Percentiles rank a stretch among this genome's conserved stretches.
phyloP scores from a whole-genome alignment of 2,113 vertebrate species.

The Rousettus leschenaultii region DNA sequence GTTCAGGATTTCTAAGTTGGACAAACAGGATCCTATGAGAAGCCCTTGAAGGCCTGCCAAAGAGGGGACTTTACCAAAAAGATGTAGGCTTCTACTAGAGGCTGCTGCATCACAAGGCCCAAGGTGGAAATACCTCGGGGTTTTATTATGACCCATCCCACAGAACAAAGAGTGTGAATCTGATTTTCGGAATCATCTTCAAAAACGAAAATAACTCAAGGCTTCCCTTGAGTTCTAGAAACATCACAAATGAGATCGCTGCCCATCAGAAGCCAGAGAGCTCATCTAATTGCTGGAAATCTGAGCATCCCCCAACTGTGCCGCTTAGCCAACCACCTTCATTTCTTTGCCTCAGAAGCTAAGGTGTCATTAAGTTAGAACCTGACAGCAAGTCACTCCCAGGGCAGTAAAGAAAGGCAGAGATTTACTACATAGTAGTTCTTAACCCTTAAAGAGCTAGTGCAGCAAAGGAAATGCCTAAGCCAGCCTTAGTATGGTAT shows the following conservation, averaged over 20 bases:
- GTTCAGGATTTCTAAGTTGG: neutral
- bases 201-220: neutral
- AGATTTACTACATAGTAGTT: neutral
- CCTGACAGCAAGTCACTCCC: neutral
- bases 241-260: neutral
- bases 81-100: neutral
- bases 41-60: neutral
- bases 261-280: neutral
- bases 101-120: neutral
- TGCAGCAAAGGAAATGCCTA: neutral
- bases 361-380: neutral
- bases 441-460: neutral
- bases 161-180: neutral
- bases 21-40: neutral
- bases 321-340: neutral
- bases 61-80: neutral
- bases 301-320: neutral
- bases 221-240: neutral
- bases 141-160: neutral
- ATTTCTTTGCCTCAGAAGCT: neutral
- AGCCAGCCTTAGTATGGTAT: neutral
- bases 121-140: neutral
- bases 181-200: neutral
- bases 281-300: neutral
- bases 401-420: neutral